Conservation (phyloP, 2,888 invertebrate species). For the Pyrochroa serraticornis region DNA sequence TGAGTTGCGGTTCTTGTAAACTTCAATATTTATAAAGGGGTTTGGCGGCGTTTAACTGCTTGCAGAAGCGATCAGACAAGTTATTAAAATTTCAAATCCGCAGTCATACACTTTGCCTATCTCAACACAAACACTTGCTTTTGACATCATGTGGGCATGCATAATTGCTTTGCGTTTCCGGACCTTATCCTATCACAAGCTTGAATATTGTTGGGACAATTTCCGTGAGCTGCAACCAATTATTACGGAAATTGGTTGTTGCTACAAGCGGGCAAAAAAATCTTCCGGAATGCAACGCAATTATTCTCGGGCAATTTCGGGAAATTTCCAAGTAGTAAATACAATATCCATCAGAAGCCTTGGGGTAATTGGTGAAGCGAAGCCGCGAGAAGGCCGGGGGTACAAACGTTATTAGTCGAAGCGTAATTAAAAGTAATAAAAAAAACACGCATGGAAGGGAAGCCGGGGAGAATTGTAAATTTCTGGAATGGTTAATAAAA, state of each 20-base stretch:
- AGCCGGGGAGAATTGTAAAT: slow-evolving; percentile 12
- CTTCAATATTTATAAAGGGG: not conserved
- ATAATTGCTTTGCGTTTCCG: not conserved
- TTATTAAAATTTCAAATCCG: slow-evolving; percentile 8
- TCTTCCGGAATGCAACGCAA: too few species aligned
- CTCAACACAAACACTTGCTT: not conserved
- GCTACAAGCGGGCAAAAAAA: too few species aligned
- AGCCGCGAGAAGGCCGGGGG: not conserved
- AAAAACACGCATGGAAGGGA: slow-evolving; percentile 6
- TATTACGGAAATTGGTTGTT: too few species aligned
- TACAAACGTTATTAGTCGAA: not conserved
- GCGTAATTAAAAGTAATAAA: slow-evolving; percentile 8
- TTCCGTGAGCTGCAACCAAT: too few species aligned
- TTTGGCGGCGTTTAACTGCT: slow-evolving; percentile 5
- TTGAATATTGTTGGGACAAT: too few species aligned
- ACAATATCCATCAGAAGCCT: too few species aligned
- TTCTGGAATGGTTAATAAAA: slow-evolving; percentile 21
- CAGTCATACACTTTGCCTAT: slow-evolving; percentile 1
- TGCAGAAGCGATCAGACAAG: not conserved
- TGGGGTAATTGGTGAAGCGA: too few species aligned
- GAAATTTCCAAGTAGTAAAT: too few species aligned
- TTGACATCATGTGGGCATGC: not conserved
- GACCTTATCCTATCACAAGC: too few species aligned
- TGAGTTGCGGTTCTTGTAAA: not conserved
- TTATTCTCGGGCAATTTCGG: too few species aligned